Percentiles rank a stretch among this genome's conserved stretches.
Conservation (phyloP, 2,888 invertebrate species). For the Drosophila histrio region DNA sequence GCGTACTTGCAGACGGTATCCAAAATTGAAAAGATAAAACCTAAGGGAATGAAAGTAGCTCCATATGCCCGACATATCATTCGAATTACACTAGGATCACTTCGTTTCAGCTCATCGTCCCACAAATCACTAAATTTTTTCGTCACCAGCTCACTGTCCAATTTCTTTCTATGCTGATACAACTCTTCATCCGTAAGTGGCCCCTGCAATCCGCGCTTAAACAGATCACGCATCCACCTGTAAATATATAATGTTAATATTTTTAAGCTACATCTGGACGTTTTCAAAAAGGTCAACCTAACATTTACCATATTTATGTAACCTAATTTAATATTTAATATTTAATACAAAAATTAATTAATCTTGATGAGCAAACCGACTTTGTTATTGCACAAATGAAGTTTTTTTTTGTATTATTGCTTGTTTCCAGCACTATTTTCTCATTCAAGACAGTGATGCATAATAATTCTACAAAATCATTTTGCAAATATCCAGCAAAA, state of each 20-base stretch:
- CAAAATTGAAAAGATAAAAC: conserved; percentile 74
- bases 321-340: no score
- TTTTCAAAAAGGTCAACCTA: no score
- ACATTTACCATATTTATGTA: no score
- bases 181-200: conserved; percentile 86
- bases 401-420: no score
- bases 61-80: conserved; percentile 85
- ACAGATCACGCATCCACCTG: conserved; percentile 85
- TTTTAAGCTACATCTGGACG: background rate
- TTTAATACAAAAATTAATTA: no score
- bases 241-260: background rate
- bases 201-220: conserved; percentile 85
- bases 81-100: conserved; percentile 84
- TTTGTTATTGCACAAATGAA: no score
- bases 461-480: no score
- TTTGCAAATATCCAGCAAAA: no score
- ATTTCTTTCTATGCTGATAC: conserved; percentile 85
- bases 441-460: no score
- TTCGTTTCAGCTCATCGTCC: conserved; percentile 82
- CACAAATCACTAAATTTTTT: conserved; percentile 84
- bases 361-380: no score
- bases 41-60: conserved; percentile 76
- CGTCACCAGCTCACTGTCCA: conserved; percentile 85
- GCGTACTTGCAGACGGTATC: conserved; percentile 82
- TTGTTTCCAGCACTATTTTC: no score